Conservation (phyloP, 2,888 invertebrate species). For the Teinopalpus imperialis region DNA sequence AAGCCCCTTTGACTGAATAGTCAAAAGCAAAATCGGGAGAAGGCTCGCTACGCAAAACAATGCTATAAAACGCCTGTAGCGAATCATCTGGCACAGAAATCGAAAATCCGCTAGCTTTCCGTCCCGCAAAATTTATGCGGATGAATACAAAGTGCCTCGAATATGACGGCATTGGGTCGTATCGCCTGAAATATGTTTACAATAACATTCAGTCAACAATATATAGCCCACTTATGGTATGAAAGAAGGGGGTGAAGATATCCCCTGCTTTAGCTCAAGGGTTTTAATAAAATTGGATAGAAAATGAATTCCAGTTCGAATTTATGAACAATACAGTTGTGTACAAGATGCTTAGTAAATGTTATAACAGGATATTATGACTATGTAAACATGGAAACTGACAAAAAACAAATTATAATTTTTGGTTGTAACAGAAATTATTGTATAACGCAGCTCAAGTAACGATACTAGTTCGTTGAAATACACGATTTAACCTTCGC, state of each 20-base stretch:
- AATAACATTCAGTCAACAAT: constrained; percentile 55
- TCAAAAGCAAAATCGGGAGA: not conserved
- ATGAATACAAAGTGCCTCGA: constrained; percentile 58
- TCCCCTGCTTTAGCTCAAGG: constrained; percentile 23
- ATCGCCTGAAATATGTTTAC: constrained; percentile 72
- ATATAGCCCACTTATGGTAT: constrained; percentile 60
- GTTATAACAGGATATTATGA: too few species aligned
- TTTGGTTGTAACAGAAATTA: too few species aligned
- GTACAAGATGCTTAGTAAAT: too few species aligned
- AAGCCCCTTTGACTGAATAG: not conserved
- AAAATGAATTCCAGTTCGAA: constrained; percentile 26
- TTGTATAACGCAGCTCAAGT: too few species aligned
- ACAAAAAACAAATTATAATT: too few species aligned
- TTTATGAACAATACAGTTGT: constrained; percentile 12
- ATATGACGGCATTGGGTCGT: constrained; percentile 48
- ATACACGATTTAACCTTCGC: too few species aligned
- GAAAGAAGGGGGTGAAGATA: constrained; percentile 41
- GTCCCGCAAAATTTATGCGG: constrained; percentile 40
- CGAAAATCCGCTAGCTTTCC: constrained; percentile 25
- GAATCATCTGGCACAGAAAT: constrained; percentile 6
- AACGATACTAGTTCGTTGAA: too few species aligned
- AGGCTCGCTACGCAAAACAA: constrained; percentile 2
- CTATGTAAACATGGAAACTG: too few species aligned
- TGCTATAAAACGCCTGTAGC: constrained; percentile 3
- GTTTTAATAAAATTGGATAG: constrained; percentile 38